Evolutionary conservation across 2,797 vertebrate species (phyloP), one percentile per base, ranked within the genome.

Genomic region (Rachycentron canadum): DNA sequence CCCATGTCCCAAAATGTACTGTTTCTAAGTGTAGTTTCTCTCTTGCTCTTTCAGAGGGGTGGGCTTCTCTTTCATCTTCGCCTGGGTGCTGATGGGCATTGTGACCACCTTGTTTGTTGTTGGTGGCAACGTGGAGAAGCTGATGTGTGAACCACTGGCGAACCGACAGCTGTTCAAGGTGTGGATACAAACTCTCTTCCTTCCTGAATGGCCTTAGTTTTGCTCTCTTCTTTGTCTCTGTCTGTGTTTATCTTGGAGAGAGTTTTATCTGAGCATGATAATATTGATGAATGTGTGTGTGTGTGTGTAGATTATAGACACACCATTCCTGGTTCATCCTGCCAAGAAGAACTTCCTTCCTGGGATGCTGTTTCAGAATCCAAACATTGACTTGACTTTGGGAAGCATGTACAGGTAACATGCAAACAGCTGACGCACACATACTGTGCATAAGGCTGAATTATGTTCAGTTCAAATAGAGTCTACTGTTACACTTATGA

Each of bases 391-490:
- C 76, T 91, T 99, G 91, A 99, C 98, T 47, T 90, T 99, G 79
- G 96, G 97, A 87, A 95, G 96, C 86, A 95, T 99, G 83, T 99
- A 99, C 95, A 97, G 97, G 98, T 99, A 95, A 82, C 65, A 62
- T 12, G 11, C 40, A 10, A 64, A 34, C 45, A 65, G 13, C 23
- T 72, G 11, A 53, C 16, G 11, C 43, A 38, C 19, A 7, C 21
- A 53, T 23, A 32, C 7, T 62, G 13, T 16, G 21, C 1, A 47
- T 43, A 28, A 17, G 14, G 4, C 14, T 61, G 8, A 7, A 19
- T 3, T 23, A 5, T n/a, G 6, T 21, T 32, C 8, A 17, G 19
- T 23, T 50, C n/a, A 19, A 28, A 28, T 62, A 30, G 5, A 28
- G 28, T 56, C 16, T 56, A 2, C 30, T 57, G 3, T 11, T 34